phyloP scores from a whole-genome alignment of 2,113 vertebrate genomes.

The Hydropotes inermis region DNA sequence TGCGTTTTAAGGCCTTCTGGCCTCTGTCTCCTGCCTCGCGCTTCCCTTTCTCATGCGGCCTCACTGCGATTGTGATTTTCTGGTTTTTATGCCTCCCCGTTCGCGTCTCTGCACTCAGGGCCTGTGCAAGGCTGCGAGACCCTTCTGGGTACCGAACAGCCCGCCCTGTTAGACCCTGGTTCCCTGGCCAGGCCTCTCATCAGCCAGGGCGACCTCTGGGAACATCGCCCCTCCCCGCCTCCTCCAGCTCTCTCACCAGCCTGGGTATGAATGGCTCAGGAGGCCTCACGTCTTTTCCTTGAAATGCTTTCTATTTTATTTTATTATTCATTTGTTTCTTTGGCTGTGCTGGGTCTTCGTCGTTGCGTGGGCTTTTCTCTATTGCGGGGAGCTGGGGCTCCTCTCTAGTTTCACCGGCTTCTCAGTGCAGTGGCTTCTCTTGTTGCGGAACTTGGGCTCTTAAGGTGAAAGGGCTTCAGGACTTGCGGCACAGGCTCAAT shows the following conservation, averaged over 20 bases:
- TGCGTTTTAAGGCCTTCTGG: not conserved
- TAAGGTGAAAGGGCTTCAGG: not conserved
- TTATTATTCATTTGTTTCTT: not conserved
- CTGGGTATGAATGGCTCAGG: not conserved
- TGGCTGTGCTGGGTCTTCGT: not conserved
- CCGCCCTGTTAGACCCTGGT: rapidly evolving
- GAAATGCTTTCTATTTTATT: not conserved
- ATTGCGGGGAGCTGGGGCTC: not conserved
- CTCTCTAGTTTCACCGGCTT: not conserved
- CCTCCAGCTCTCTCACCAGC: no score
- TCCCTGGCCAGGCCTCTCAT: not conserved
- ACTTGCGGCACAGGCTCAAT: not conserved
- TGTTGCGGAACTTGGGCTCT: not conserved
- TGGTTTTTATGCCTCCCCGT: not conserved
- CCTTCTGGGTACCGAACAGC: not conserved
- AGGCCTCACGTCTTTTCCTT: not conserved
- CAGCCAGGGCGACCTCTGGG: not conserved
- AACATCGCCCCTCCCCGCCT: not conserved
- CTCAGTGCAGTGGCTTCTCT: not conserved
- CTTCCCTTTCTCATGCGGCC: not conserved
- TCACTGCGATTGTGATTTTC: not conserved
- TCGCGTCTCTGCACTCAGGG: not conserved
- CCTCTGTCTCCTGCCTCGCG: rapidly evolving
- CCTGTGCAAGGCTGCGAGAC: no score
- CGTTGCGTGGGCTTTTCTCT: not conserved